phyloP scores from a whole-genome alignment of 2,888 invertebrate genomes.

The Epinotia bilunana region DNA sequence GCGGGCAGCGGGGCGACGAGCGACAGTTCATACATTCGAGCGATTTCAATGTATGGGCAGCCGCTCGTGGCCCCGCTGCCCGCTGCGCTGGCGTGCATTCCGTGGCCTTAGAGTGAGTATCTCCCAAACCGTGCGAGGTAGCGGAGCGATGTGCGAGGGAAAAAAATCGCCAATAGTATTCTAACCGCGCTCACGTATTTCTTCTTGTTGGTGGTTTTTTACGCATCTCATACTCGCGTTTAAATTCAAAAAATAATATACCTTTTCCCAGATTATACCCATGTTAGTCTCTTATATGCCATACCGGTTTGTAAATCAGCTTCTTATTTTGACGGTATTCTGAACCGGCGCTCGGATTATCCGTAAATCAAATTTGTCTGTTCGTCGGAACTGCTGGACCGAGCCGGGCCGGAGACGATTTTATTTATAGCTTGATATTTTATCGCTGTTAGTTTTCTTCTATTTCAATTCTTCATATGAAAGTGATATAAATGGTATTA shows the following conservation, averaged over 20 bases:
- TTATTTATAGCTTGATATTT: conserved; percentile 2
- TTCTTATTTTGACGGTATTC: conserved; percentile 6
- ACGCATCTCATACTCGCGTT: too few relatives aligned
- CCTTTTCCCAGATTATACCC: conserved; percentile 2
- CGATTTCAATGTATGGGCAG: too few relatives aligned
- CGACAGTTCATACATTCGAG: too few relatives aligned
- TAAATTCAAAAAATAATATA: background rate
- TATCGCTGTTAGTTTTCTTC: background rate
- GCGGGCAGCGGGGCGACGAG: too few relatives aligned
- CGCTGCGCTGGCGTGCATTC: too few relatives aligned
- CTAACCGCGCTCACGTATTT: too few relatives aligned
- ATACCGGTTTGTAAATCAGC: background rate
- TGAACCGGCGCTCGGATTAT: conserved; percentile 12
- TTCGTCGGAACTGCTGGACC: background rate
- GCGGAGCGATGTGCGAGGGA: too few relatives aligned
- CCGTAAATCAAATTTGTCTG: conserved; percentile 20
- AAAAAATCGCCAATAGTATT: too few relatives aligned
- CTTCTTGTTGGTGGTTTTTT: too few relatives aligned
- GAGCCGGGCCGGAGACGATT: background rate
- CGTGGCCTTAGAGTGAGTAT: too few relatives aligned
- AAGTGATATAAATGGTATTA: background rate
- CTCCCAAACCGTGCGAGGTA: too few relatives aligned
- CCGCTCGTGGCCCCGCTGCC: too few relatives aligned
- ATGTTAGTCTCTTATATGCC: background rate
- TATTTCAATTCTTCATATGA: background rate